A percentile compares a stretch with the other conserved stretches of the same genome.
These are phyloP conservation scores for Hipparchia sbordonii DNA, from an alignment of 2,888 invertebrate species.

Conservation along the genomic window DNA sequence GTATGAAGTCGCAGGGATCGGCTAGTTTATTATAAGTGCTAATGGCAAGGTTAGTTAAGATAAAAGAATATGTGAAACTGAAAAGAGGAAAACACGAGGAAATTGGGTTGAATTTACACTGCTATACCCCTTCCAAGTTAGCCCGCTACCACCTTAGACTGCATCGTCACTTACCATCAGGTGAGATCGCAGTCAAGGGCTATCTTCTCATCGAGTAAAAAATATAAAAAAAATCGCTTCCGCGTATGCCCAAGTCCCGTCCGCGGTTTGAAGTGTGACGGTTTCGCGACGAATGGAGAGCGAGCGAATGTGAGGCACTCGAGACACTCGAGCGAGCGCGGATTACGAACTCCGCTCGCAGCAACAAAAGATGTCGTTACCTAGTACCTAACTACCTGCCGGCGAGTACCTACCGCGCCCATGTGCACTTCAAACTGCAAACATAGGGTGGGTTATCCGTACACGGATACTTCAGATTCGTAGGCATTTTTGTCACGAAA, in stretches of 20 bases:
- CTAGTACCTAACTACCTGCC: not conserved
- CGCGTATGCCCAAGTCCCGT: slow-evolving; percentile 37
- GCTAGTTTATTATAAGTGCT: no score
- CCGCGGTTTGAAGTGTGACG: slow-evolving; percentile 56
- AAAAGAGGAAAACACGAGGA: no score
- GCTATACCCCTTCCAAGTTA: no score
- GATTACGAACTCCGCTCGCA: slow-evolving; percentile 56
- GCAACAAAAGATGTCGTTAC: slow-evolving; percentile 72
- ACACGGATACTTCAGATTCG: slow-evolving; percentile 30
- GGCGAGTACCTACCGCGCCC: slow-evolving; percentile 26
- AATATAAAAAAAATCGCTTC: slow-evolving; percentile 25
- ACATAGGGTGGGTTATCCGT: slow-evolving; percentile 42
- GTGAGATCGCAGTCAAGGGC: no score
- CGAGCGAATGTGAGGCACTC: slow-evolving; percentile 59
- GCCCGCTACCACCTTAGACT: no score
- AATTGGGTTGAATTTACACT: no score
- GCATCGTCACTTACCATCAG: no score
- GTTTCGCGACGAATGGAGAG: slow-evolving; percentile 64
- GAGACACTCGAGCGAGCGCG: slow-evolving; percentile 63
- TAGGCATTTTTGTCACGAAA: slow-evolving; percentile 29
- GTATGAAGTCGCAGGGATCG: no score
- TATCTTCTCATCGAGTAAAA: no score
- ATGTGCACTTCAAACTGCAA: slow-evolving; percentile 45
- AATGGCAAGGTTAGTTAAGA: no score
- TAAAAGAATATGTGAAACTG: no score